phyloP scores from a whole-genome alignment of 2,797 vertebrate genomes.

The Vipera latastei region DNA sequence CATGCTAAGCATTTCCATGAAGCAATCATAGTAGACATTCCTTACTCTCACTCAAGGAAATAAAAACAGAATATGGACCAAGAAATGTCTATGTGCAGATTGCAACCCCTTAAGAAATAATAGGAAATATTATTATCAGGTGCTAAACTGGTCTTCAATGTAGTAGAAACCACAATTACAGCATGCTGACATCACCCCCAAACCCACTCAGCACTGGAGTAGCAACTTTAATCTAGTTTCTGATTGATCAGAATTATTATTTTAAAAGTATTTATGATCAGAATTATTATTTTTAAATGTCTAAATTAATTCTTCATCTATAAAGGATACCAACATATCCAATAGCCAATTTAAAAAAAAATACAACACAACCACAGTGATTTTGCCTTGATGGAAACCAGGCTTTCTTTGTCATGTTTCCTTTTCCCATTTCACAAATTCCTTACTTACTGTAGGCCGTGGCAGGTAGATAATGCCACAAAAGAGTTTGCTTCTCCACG shows the following conservation, averaged over 20 bases:
- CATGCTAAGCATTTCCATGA: neutral
- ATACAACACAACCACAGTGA: neutral
- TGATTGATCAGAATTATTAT: neutral
- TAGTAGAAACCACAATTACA: neutral
- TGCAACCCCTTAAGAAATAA: neutral
- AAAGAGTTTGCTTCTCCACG: conserved; percentile 80
- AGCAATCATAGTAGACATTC: neutral
- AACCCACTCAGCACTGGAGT: neutral
- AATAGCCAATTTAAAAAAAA: neutral
- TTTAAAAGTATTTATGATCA: neutral
- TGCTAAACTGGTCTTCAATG: neutral
- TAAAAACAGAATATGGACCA: neutral
- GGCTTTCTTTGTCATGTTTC: neutral
- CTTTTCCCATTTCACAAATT: accelerated
- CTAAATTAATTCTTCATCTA: neutral
- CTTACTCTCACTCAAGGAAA: neutral
- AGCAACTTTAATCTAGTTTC: neutral
- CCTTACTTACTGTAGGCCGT: conserved; percentile 84
- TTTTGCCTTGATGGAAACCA: neutral
- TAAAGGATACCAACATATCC: neutral
- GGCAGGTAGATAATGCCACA: conserved; percentile 90
- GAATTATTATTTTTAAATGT: neutral
- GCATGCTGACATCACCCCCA: neutral
- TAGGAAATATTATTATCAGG: neutral
- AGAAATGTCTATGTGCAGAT: neutral